Evolutionary conservation across 2,888 invertebrate genomes (phyloP), one percentile per base, ranked within the genome.

Genomic region (Sphaeridia pumilis): DNA sequence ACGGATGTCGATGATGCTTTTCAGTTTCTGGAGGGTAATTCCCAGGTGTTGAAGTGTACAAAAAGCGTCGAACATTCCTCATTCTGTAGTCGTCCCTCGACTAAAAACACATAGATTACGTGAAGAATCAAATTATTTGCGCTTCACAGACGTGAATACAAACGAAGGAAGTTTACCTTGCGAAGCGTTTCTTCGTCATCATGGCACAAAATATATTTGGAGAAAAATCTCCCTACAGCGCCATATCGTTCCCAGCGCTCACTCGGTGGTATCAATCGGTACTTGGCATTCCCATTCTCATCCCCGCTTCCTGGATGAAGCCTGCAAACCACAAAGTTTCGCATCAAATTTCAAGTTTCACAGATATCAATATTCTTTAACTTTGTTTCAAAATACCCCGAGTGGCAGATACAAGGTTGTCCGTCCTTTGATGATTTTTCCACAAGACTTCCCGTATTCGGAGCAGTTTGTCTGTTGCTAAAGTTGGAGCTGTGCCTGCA

Each of bases 401-500:
- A 60, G 41, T 75, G 77, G 67, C 78, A 78, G 22, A 75, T 75
- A 66, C 83, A 83, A 12, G 78, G 71, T 36, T 74, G 74, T 7
- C 64, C 64, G 59, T 64, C 64, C 28, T 60, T 61, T 3, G 84
- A 83, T 17, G 85, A 82, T 55, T 87, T 77, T 69, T 87, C 87
- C 4, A 82, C 80, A 55, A 86, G 75, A 67, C 86, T 86, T 71
- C 86, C 87, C 12, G 87, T 87, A 71, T 87, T 86, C 46, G 84
- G 86, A 12, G 87, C 87, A 20, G 87, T 87, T 72, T 87, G 86
- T 2, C 87, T 75, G 72, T 87, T 87, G 70, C 86, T 86, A 71
- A 87, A 87, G 72, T 87, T 87, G 58, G 84, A 84, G 64, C 84
- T 85, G 72, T 87, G 87, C 17, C 87, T 74, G 69, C 88, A 87